Percentiles rank a stretch among this genome's conserved stretches.
Evolutionary conservation across 2,113 vertebrate genomes (phyloP).

Genomic region (Eonycteris spelaea): DNA sequence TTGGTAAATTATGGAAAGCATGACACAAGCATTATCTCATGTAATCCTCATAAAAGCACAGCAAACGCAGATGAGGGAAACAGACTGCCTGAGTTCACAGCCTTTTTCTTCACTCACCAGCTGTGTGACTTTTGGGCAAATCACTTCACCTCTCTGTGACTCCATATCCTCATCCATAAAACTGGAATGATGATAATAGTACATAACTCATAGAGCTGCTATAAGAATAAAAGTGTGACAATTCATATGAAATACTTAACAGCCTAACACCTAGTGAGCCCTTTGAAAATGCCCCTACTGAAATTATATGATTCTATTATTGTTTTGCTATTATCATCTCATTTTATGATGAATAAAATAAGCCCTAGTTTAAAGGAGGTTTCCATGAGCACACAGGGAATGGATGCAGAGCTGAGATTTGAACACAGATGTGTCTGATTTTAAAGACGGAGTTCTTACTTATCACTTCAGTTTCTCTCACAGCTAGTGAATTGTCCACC

Average conservation of each 20-base stretch:
- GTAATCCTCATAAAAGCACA: neutral
- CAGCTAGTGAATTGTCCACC: neutral
- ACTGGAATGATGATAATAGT: neutral
- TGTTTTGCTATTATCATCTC: neutral
- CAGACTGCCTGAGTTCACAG: neutral
- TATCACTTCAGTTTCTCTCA: neutral
- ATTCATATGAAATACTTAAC: neutral
- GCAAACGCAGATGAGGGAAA: neutral
- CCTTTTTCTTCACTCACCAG: neutral
- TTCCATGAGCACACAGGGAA: neutral
- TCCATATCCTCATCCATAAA: neutral
- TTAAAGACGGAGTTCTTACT: neutral
- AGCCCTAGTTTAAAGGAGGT: neutral
- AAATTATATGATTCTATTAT: neutral
- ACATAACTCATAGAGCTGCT: neutral
- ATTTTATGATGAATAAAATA: neutral
- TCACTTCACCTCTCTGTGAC: neutral
- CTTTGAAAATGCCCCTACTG: neutral
- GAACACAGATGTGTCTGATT: neutral
- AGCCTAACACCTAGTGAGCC: neutral
- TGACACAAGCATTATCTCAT: neutral
- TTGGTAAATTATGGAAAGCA: neutral
- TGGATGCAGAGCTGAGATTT: neutral
- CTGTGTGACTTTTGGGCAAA: neutral
- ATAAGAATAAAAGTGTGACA: neutral